Conservation (phyloP, 2,888 invertebrate genomes). For the Lasioglossum marginatum region DNA sequence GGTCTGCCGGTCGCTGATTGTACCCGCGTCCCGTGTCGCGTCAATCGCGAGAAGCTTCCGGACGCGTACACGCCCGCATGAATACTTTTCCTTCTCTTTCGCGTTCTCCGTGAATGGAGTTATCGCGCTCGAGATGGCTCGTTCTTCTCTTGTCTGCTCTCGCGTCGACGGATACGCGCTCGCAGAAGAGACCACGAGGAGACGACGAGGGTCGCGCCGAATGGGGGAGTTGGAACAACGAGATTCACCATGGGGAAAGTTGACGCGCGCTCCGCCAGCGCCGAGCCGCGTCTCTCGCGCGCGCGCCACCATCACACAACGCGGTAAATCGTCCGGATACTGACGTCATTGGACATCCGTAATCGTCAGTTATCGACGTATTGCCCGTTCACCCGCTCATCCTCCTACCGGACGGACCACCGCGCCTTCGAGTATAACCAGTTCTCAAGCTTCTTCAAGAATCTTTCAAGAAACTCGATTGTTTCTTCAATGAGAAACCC, state of each 20-base stretch:
- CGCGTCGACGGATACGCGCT: constrained; percentile 34
- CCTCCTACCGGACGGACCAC: neutral
- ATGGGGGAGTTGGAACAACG: constrained; percentile 21
- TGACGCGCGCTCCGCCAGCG: neutral
- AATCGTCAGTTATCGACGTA: constrained; percentile 38
- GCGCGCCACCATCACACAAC: neutral
- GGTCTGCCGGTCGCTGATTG: constrained; percentile 20
- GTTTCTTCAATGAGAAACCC: neutral
- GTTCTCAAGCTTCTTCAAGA: neutral
- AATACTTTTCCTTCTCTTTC: constrained; percentile 20
- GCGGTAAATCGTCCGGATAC: constrained; percentile 21
- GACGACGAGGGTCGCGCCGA: constrained; percentile 19
- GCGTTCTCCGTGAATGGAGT: constrained; percentile 43
- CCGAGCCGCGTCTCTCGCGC: neutral
- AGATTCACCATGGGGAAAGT: constrained; percentile 31
- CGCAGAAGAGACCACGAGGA: constrained; percentile 25
- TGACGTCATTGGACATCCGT: constrained; percentile 40
- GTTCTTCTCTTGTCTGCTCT: constrained; percentile 36
- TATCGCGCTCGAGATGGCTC: constrained; percentile 42
- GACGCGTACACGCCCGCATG: constrained; percentile 16
- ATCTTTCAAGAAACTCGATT: neutral
- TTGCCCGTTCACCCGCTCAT: neutral
- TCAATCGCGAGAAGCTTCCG: constrained; percentile 49
- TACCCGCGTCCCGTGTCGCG: constrained; percentile 28
- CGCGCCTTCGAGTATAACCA: neutral